A percentile compares a stretch with the other conserved stretches of the same genome.
Evolutionary conservation across 2,797 vertebrate genomes (phyloP).

Genomic region (Cynodonichthys magdalenae): DNA sequence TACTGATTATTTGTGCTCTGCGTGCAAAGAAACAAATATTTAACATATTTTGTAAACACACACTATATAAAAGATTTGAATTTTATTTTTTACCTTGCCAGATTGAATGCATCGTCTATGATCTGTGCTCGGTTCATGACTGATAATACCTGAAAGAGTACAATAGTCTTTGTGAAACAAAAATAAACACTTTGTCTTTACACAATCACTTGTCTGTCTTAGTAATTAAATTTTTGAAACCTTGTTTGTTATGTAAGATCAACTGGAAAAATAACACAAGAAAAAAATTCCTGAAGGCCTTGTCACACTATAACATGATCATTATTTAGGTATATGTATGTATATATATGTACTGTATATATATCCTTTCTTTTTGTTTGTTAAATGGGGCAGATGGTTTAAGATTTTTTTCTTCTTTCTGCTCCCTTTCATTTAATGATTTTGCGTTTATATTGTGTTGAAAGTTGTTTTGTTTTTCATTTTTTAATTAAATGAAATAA

Average conservation of each 20-base stretch:
- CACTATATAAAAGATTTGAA: background rate
- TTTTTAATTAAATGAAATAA: no score
- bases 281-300: background rate
- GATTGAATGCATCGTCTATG: constrained; percentile 89
- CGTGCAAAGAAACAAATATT: constrained; percentile 8
- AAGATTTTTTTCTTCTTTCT: no score
- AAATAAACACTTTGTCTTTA: background rate
- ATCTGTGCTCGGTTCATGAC: constrained; percentile 91
- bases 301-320: no score
- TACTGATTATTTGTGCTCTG: constrained; percentile 80
- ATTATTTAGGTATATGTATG: no score
- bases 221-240: no score
- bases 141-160: constrained; percentile 80
- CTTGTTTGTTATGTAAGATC: background rate
- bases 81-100: constrained; percentile 84
- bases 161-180: background rate
- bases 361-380: no score
- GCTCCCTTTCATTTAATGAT: no score
- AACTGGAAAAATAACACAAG: background rate
- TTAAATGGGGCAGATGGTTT: no score
- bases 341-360: no score
- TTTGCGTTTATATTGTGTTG: no score
- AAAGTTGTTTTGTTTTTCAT: no score
- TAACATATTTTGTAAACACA: background rate
- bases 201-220: background rate